Percentiles rank a stretch among this genome's conserved stretches.
These are phyloP conservation scores for Raphicerus campestris DNA, from an alignment of 2,113 vertebrate species.

Conservation along the genomic window DNA sequence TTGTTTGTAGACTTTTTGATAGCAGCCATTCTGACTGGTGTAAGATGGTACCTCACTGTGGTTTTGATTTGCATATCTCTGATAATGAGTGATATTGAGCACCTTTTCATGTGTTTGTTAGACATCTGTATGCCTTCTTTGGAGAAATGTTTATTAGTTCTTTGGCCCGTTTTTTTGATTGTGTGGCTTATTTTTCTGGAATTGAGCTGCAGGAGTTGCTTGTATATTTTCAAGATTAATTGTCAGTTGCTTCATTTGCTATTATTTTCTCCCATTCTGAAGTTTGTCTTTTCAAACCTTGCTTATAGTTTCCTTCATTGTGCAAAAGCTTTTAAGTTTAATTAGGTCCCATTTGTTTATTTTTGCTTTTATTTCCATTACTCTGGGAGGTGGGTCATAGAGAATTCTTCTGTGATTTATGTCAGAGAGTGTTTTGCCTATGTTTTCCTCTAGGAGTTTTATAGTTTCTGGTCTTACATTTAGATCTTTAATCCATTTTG, in stretches of 20 bases:
- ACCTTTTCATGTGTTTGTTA: no score
- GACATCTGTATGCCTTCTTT: no score
- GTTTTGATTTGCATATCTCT: no score
- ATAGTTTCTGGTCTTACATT: background rate
- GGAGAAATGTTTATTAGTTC: no score
- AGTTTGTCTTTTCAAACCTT: background rate
- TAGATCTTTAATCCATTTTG: background rate
- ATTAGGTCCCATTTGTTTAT: background rate
- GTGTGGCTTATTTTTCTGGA: background rate
- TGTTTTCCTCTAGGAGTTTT: background rate
- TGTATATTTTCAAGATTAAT: background rate
- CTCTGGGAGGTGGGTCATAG: background rate
- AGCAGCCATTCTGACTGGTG: no score
- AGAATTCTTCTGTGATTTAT: background rate
- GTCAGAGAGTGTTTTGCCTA: background rate
- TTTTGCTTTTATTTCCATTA: background rate
- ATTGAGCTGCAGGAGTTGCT: background rate
- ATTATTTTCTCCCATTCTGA: background rate
- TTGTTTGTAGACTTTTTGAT: no score
- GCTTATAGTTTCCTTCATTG: background rate
- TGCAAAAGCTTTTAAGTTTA: background rate
- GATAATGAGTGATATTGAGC: no score
- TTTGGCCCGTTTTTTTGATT: background rate
- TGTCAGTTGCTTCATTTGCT: background rate
- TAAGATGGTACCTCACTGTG: no score